phyloP scores from a whole-genome alignment of 2,888 invertebrate genomes.

The Cylloceria caligata region DNA sequence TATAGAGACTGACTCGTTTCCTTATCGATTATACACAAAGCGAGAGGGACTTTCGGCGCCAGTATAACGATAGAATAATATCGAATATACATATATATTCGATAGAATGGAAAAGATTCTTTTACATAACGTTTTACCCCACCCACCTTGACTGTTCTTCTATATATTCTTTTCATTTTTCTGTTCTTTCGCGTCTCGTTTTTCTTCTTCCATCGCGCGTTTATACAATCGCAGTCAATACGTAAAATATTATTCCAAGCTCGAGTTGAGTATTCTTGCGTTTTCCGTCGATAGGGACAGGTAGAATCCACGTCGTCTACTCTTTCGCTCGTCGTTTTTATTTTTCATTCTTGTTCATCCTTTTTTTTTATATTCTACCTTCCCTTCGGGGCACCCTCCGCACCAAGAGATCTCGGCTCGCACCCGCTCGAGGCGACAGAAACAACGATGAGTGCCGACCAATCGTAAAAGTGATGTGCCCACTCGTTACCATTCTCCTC shows the following conservation, averaged over 20 bases:
- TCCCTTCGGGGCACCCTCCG: neutral
- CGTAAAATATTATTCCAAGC: constrained; percentile 66
- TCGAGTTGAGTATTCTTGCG: constrained; percentile 28
- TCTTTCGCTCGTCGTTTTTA: neutral
- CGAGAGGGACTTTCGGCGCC: constrained; percentile 59
- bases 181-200: neutral
- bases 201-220: constrained; percentile 35
- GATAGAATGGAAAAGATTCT: constrained; percentile 55
- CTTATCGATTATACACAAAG: constrained; percentile 40
- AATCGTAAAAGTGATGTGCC: constrained; percentile 49
- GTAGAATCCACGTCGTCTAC: neutral
- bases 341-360: neutral
- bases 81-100: constrained; percentile 43
- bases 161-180: constrained; percentile 49
- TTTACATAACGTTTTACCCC: constrained; percentile 49
- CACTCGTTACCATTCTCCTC: constrained; percentile 33
- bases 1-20: neutral
- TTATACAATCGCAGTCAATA: constrained; percentile 51
- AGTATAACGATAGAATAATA: constrained; percentile 62
- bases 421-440: neutral
- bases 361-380: neutral
- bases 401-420: constrained; percentile 16
- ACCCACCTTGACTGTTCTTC: constrained; percentile 18
- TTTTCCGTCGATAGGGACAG: neutral
- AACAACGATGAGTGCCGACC: constrained; percentile 22